Evolutionary conservation across 2,113 vertebrate genomes (phyloP).

Genomic region (Rhinoptilus africanus): DNA sequence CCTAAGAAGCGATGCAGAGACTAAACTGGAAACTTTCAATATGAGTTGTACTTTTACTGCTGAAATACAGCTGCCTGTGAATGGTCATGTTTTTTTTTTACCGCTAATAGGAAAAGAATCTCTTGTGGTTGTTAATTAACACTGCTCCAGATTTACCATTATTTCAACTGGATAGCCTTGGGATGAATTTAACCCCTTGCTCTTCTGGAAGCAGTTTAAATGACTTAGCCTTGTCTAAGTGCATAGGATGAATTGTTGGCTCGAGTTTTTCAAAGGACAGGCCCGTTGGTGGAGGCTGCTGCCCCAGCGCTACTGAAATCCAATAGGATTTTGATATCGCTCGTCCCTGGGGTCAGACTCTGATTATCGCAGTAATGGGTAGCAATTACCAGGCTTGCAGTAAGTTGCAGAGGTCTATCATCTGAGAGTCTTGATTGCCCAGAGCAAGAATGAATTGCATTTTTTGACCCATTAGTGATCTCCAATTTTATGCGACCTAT

Average conservation of each 20-base stretch:
- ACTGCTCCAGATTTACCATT: not conserved
- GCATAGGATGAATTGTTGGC: not conserved
- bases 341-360: not conserved
- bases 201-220: not conserved
- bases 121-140: constrained; percentile 42
- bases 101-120: constrained; percentile 30
- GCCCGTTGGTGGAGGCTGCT: not conserved
- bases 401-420: constrained; percentile 22
- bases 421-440: constrained; percentile 18
- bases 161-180: not conserved
- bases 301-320: not conserved
- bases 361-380: constrained; percentile 5
- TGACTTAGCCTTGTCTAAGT: not conserved
- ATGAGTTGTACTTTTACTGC: not conserved
- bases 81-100: not conserved
- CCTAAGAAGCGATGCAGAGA: not conserved
- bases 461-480: constrained; percentile 49
- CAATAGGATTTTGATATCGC: not conserved
- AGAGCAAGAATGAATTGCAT: constrained; percentile 29
- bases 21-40: not conserved
- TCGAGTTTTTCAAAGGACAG: not conserved
- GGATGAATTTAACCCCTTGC: constrained; percentile 22
- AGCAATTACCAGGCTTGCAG: constrained; percentile 34
- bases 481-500: not conserved
- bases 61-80: constrained; percentile 16